These are phyloP conservation scores for Atrina japonica DNA, from an alignment of 2,888 invertebrate species.

Conservation along the genomic window DNA sequence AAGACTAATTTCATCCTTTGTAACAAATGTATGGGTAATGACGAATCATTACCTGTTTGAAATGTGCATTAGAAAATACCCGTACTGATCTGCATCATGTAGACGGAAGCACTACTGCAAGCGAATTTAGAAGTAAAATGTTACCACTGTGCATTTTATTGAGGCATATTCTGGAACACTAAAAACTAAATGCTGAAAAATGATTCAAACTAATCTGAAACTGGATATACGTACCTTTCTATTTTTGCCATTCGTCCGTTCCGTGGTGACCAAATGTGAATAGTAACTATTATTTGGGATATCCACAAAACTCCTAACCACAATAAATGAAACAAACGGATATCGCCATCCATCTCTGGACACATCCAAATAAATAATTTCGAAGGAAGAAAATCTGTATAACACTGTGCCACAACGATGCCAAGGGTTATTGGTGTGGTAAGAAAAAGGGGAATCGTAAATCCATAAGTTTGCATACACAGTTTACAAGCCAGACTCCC, in stretches of 20 bases:
- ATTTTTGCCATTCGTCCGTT: conserved; percentile 73
- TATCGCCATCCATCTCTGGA: conserved; percentile 54
- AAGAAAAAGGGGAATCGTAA: conserved; percentile 81
- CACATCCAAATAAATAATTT: conserved; percentile 63
- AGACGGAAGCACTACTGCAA: too few species aligned
- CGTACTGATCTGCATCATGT: too few species aligned
- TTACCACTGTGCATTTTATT: too few species aligned
- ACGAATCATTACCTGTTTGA: too few species aligned
- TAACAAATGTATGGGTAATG: too few species aligned
- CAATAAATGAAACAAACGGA: conserved; percentile 55
- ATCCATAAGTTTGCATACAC: conserved; percentile 80
- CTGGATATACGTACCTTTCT: conserved; percentile 67
- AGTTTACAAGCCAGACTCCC: conserved; percentile 82
- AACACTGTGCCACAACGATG: conserved; percentile 63
- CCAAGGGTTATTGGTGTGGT: conserved; percentile 77
- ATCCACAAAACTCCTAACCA: conserved; percentile 69
- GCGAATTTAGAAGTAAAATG: too few species aligned
- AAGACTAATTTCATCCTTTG: too few species aligned
- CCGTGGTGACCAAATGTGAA: conserved; percentile 74
- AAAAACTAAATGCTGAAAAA: too few species aligned
- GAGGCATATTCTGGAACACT: too few species aligned
- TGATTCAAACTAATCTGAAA: too few species aligned
- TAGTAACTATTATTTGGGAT: conserved; percentile 72
- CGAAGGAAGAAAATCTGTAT: conserved; percentile 55
- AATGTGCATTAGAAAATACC: too few species aligned